These are phyloP conservation scores for Actinostola sp. DNA, from an alignment of 92 coral and sea anemone species.

Conservation along the genomic window DNA sequence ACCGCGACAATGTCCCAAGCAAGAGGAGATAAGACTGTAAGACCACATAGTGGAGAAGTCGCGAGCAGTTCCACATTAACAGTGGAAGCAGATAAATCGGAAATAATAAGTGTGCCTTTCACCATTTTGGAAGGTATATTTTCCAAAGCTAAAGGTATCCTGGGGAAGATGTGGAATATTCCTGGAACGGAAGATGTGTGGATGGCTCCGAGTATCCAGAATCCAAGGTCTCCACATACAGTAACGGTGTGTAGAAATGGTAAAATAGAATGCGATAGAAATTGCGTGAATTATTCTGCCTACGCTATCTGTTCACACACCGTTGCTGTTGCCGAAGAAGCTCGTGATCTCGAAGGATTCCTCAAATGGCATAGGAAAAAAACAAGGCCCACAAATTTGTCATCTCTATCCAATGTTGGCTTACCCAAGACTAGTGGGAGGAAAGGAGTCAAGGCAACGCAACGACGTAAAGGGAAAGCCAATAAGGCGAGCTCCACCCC, in stretches of 20 bases:
- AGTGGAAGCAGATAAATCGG: conserved; percentile 35
- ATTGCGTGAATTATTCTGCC: conserved; percentile 9
- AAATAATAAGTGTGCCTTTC: conserved; percentile 51
- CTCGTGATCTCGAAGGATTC: not conserved
- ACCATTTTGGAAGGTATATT: conserved; percentile 46
- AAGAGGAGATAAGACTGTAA: not conserved
- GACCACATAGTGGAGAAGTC: not conserved
- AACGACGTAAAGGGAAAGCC: conserved; percentile 19
- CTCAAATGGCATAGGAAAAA: conserved; percentile 7
- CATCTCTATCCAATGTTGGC: conserved; percentile 18
- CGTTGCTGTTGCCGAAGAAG: conserved; percentile 23
- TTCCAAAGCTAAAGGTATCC: conserved; percentile 30
- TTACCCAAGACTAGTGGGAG: conserved; percentile 24
- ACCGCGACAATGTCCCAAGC: conserved; percentile 40
- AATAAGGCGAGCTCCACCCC: conserved; percentile 16
- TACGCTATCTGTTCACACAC: conserved; percentile 22
- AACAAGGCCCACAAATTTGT: conserved; percentile 2
- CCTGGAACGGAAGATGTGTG: conserved; percentile 16
- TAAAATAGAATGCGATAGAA: conserved; percentile 10
- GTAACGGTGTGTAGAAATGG: conserved; percentile 5
- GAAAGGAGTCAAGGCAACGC: conserved; percentile 21
- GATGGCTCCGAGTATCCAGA: conserved; percentile 21
- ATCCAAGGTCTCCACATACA: conserved; percentile 26
- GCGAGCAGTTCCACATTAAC: conserved; percentile 21
- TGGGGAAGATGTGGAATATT: conserved; percentile 17